A percentile compares a stretch with the other conserved stretches of the same genome.
These are phyloP conservation scores for Sebastes oblongus DNA, from an alignment of 2,797 vertebrate species.

Conservation along the genomic window DNA sequence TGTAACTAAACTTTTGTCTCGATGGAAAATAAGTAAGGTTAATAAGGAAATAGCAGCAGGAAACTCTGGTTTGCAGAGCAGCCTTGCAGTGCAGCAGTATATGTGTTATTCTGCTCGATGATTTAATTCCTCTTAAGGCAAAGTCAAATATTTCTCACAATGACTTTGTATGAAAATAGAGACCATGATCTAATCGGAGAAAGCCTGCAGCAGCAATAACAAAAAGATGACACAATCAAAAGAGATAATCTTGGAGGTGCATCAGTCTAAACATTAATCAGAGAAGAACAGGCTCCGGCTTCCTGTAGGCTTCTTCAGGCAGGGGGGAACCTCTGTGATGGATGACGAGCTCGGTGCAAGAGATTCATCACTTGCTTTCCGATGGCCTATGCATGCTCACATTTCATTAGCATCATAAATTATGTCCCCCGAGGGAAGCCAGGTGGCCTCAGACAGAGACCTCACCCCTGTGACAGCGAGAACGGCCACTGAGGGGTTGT, in stretches of 20 bases:
- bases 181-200: conserved; percentile 56
- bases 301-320: conserved; percentile 52
- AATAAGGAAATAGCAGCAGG: conserved; percentile 3
- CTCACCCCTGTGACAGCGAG: conserved; percentile 47
- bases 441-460: conserved; percentile 66
- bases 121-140: conserved; percentile 52
- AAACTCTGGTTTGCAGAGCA: conserved; percentile 7
- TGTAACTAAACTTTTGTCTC: conserved; percentile 40
- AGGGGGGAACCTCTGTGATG: conserved; percentile 55
- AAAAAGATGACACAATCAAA: conserved; percentile 73
- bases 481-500: conserved; percentile 40
- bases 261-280: conserved; percentile 73
- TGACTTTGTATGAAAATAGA: conserved; percentile 58
- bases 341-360: conserved; percentile 61
- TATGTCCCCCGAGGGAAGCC: conserved; percentile 55
- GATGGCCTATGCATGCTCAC: conserved; percentile 61
- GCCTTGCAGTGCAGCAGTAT: background rate
- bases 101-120: conserved; percentile 35
- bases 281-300: conserved; percentile 43
- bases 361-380: conserved; percentile 74
- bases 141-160: conserved; percentile 57
- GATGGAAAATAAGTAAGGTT: conserved; percentile 49
- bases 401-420: conserved; percentile 79
- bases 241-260: conserved; percentile 69
- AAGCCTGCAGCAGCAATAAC: conserved; percentile 64